Base-by-base conservation (phyloP, 2,888 invertebrate genomes). In the Tenodera sinensis region DNA sequence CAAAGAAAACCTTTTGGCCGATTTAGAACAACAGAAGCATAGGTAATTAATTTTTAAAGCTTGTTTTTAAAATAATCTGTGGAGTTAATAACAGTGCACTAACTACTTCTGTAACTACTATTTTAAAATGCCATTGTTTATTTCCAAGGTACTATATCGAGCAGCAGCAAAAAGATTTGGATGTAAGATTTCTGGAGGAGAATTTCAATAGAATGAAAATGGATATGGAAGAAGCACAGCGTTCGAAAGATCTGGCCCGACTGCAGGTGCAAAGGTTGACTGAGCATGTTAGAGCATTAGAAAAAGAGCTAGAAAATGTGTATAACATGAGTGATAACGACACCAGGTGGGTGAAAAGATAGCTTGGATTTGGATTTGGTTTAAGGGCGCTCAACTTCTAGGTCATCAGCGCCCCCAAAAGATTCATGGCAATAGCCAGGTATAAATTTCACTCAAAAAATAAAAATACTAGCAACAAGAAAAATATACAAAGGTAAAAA, bases 11-110 rank as follows among this genome's bases (percentile, higher is more conserved):
- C 27, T 90, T 20, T 34, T n/a, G 9, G 30, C 71, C 27, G 85
- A 89, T n/a, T 25, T 90, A 28, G 81, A 88, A 28, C 85, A 81
- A 42, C 30, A 89, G 27, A 47, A 81, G 1, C 83, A 88, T 30
- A 90, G 88, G 89, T 89, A 47, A 54, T 15, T 71, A 71, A 20
- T 71, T 71, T 25, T 6, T 54, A 54, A 54, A 54, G 14, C 4
- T 20, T 54, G 3, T 3, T 12, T 54, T 54, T 15, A 14, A 20
- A 71, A 20, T 20, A 71, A 71, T 71, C 15, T 25, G 1, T 71
- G 2, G 42, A 42, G 1, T 42, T 2, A 42, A 42, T 42, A 71
- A 6, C 3, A 20, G 20, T 15, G 28, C 20, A 83, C 28, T 3
- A 30, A 83, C 20, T 30, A 3, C 28, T 83, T 30, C n/a, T 83